Base-by-base conservation (phyloP, 2,797 vertebrate genomes). In the Acrossocheilus wenchowensis region DNA sequence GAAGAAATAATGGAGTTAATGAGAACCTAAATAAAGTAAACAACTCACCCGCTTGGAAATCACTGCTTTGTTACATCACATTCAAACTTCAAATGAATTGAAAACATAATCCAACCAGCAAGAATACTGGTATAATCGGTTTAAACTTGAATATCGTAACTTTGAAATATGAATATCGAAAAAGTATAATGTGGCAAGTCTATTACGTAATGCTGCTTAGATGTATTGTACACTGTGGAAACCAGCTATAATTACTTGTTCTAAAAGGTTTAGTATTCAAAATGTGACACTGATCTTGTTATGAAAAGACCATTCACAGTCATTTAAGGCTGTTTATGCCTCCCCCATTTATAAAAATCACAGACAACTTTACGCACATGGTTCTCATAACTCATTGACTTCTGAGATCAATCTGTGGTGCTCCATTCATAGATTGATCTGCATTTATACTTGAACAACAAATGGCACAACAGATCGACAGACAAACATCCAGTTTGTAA, bases 271-370 rank as follows among this genome's bases (percentile, higher is more conserved):
- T n/a, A 11, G 23, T 12, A n/a, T 73, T 73, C 4, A 36, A 34
- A 66, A 30, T 2, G 26, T 30, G 26, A 66, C 62, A 7, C 26
- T 30, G 26, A 34, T 34, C 26, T 30, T 5, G 26, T 64, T 34
- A 66, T 17, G 15, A 66, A 34, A 34, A 7, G 6, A 68, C 26
- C 48, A 66, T 48, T 66, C 11, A 34, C n/a, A 36, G 23, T 68
- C 41, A 26, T 81, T 30, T 66, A 17, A 43, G 5, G 39, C 54
- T 4, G 39, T 43, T 80, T 17, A 81, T 81, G 45, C 14, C 12
- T 52, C 7, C 30, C 45, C 4, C 4, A 52, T 73, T 83, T 34
- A 64, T 17, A 74, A 83, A 73, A 83, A 83, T 34, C 52, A 83
- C 82, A 75, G 57, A 82, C 23, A 26, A 5, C 43, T 21, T 21